Conservation (phyloP, 2,113 vertebrate genomes). For the Ondatra zibethicus region DNA sequence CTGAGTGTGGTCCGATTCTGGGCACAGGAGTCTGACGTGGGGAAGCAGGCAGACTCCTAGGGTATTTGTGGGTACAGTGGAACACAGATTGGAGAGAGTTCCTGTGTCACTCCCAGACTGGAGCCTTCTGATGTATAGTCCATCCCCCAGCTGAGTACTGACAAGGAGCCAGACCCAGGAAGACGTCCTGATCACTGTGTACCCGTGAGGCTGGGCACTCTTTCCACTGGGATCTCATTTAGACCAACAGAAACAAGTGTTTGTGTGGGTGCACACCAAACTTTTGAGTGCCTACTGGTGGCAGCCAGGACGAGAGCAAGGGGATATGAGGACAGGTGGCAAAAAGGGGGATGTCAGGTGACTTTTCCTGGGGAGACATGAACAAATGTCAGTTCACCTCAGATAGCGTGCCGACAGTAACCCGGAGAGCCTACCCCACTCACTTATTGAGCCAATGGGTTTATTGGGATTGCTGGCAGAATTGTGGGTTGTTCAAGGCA, state of each 20-base stretch:
- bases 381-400: neutral
- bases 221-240: neutral
- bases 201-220: rapidly evolving
- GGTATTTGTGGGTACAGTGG: rapidly evolving
- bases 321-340: neutral
- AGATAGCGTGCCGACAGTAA: neutral
- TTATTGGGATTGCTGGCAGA: neutral
- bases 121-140: rapidly evolving
- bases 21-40: too few relatives aligned
- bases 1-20: neutral
- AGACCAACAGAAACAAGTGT: neutral
- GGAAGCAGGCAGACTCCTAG: rapidly evolving
- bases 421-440: neutral
- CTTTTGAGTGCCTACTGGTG: neutral
- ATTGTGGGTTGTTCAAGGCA: neutral
- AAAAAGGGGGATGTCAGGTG: neutral
- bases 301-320: neutral
- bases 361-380: neutral
- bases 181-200: rapidly evolving
- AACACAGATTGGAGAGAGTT: neutral
- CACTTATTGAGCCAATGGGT: neutral
- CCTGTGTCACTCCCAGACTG: rapidly evolving
- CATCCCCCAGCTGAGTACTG: rapidly evolving
- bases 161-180: rapidly evolving
- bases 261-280: rapidly evolving